phyloP scores from a whole-genome alignment of 2,797 vertebrate species.

The Denticeps clupeoides region DNA sequence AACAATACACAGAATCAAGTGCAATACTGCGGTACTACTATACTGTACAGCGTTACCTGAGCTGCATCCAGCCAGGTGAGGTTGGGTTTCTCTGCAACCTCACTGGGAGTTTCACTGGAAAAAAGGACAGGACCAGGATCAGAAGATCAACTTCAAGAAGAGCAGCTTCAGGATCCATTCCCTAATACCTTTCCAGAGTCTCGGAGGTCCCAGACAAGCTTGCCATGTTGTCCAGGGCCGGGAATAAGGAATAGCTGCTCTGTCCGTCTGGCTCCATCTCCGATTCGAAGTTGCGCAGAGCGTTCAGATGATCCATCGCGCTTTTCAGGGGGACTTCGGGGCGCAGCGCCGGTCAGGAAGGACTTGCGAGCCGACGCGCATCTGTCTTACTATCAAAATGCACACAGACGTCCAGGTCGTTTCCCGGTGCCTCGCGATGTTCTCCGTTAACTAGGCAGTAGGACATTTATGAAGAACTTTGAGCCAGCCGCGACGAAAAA shows the following conservation, averaged over 20 bases:
- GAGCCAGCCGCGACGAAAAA: no score
- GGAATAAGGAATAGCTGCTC: conserved; percentile 67
- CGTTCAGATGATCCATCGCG: conserved; percentile 66
- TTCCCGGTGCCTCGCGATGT: no score
- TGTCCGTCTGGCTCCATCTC: conserved; percentile 69
- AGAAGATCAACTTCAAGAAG: no score
- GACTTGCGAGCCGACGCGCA: neutral
- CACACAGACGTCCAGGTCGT: no score
- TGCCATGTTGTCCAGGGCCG: conserved; percentile 63
- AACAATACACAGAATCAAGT: no score
- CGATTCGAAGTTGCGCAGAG: conserved; percentile 57
- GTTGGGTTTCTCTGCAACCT: conserved; percentile 68
- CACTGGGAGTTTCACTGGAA: conserved; percentile 54
- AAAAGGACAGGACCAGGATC: no score
- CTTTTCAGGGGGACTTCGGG: no score
- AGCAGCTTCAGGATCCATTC: no score
- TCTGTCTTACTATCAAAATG: no score
- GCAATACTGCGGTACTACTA: neutral
- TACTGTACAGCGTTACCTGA: conserved; percentile 47
- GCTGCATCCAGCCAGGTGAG: conserved; percentile 74
- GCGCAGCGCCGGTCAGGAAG: neutral
- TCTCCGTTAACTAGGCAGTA: no score
- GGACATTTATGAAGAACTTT: no score
- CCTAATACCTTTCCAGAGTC: conserved; percentile 60
- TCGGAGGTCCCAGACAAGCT: conserved; percentile 56